Conservation (phyloP, 2,113 vertebrate species). For the Triplophysa tibetana region DNA sequence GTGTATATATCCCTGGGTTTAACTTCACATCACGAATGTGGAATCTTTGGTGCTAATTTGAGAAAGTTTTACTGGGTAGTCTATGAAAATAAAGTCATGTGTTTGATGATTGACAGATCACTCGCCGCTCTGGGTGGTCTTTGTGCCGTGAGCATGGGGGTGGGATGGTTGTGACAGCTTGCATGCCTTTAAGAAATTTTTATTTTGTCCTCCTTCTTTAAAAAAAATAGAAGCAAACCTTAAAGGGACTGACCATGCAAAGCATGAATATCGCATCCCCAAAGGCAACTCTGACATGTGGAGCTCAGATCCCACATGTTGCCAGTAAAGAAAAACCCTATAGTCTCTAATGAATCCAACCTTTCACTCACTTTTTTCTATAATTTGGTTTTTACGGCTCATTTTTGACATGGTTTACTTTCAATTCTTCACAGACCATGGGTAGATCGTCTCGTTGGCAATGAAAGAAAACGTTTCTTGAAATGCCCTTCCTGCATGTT, state of each 20-base stretch:
- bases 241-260: conserved; percentile 57
- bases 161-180: conserved; percentile 37
- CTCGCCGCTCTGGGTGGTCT: conserved; percentile 71
- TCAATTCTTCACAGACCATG: conserved; percentile 31
- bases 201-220: conserved; percentile 36
- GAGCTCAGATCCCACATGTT: conserved; percentile 38
- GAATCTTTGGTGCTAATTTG: conserved; percentile 31
- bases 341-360: conserved; percentile 41
- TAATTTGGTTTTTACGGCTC: conserved; percentile 25
- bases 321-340: conserved; percentile 49
- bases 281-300: conserved; percentile 48
- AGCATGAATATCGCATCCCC: conserved; percentile 48
- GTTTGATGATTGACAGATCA: conserved; percentile 67
- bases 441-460: conserved; percentile 9
- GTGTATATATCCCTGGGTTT: conserved; percentile 16
- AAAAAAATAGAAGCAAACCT: conserved; percentile 46
- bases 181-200: conserved; percentile 45
- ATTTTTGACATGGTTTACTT: conserved; percentile 42
- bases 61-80: conserved; percentile 20
- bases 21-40: conserved; percentile 16
- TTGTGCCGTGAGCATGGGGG: conserved; percentile 19
- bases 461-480: conserved; percentile 57
- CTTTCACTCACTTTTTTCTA: conserved; percentile 19
- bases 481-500: conserved; percentile 55
- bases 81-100: conserved; percentile 27